Conservation (phyloP, 2,797 vertebrate genomes). For the Muscicapa comitata region DNA sequence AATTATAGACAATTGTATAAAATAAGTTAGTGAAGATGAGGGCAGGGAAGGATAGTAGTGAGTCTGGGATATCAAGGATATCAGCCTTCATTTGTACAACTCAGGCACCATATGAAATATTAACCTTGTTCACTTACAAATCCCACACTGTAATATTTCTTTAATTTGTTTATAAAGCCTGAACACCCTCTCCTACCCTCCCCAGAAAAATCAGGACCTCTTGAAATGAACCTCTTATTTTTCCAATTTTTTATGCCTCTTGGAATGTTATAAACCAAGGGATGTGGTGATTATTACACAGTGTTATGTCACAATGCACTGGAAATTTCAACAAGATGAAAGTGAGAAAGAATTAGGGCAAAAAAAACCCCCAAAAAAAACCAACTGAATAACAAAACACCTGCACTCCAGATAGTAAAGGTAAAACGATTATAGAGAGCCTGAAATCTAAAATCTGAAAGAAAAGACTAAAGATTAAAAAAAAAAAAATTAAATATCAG, state of each 20-base stretch:
- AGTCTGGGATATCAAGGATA: background rate
- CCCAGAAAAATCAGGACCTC: background rate
- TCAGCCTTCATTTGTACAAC: background rate
- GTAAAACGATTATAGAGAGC: background rate
- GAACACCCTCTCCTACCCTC: rapidly evolving
- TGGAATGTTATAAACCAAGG: background rate
- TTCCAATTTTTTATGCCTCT: background rate
- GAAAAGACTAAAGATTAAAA: background rate
- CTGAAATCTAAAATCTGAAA: background rate
- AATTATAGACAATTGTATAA: background rate
- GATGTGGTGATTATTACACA: background rate
- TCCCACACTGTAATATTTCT: background rate
- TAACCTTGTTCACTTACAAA: background rate
- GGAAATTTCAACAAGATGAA: background rate
- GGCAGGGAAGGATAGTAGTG: background rate
- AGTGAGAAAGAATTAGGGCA: background rate
- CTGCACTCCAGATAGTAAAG: background rate
- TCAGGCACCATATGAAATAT: background rate
- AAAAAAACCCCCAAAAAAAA: rapidly evolving
- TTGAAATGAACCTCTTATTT: background rate
- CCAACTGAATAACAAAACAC: background rate
- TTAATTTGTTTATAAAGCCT: background rate
- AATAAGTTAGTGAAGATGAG: background rate
- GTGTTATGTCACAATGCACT: background rate
- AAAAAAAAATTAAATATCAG: background rate